phyloP scores from a whole-genome alignment of 2,888 invertebrate genomes.

The Tineola bisselliella region DNA sequence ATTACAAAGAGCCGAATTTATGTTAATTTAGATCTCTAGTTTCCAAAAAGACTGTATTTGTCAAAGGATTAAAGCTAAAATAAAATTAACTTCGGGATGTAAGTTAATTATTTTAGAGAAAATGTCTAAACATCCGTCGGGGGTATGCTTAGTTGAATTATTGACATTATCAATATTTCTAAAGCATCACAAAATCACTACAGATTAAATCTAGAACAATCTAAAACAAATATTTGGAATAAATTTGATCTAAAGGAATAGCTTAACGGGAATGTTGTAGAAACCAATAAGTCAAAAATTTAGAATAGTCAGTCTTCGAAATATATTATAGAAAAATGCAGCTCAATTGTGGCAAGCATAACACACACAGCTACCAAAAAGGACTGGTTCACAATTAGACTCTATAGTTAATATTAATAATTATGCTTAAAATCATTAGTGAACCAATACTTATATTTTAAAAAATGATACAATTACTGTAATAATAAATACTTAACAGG shows the following conservation, averaged over 20 bases:
- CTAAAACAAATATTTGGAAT: background rate
- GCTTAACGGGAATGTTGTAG: constrained; percentile 37
- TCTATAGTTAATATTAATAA: background rate
- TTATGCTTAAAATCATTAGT: background rate
- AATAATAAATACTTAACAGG: constrained; percentile 6
- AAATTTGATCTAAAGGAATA: constrained; percentile 26
- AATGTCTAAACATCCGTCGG: constrained; percentile 15
- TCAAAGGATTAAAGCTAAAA: constrained; percentile 31
- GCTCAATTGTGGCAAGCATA: constrained; percentile 3
- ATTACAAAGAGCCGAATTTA: background rate
- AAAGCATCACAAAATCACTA: constrained; percentile 31
- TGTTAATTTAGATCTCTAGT: background rate
- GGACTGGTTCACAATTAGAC: background rate
- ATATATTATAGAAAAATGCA: constrained; percentile 18
- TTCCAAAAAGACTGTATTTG: background rate
- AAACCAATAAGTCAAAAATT: constrained; percentile 30
- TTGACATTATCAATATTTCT: constrained; percentile 53
- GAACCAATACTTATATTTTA: background rate
- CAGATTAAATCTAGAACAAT: background rate
- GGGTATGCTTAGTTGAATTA: constrained; percentile 25
- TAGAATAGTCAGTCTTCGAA: constrained; percentile 64
- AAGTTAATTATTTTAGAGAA: constrained; percentile 52
- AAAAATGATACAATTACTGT: constrained; percentile 1
- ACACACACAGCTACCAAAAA: constrained; percentile 8
- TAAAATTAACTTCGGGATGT: constrained; percentile 39